A percentile compares a stretch with the other conserved stretches of the same genome.
phyloP scores from a whole-genome alignment of 2,888 invertebrate genomes.

The Cryptocephalus moraei region DNA sequence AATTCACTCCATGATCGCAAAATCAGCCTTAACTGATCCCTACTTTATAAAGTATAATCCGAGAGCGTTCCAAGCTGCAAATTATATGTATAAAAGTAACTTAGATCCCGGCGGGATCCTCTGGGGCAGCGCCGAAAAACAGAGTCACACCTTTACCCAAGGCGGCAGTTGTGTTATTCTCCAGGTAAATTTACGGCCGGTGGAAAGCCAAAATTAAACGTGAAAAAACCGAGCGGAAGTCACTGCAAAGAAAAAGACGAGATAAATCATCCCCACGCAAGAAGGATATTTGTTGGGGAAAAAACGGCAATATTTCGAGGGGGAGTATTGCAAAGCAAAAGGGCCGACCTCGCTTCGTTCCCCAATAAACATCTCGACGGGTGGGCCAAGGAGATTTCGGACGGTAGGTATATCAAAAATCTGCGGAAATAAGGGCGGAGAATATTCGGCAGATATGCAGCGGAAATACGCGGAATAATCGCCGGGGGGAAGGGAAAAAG shows the following conservation, averaged over 20 bases:
- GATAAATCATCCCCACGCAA: conserved; percentile 12
- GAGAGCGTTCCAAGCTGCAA: too few species aligned
- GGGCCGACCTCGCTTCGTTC: conserved; percentile 7
- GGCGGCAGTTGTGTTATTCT: not conserved
- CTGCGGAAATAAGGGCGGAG: too few species aligned
- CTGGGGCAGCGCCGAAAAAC: too few species aligned
- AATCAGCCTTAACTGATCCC: too few species aligned
- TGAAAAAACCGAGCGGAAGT: conserved; percentile 1
- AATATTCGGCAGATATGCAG: too few species aligned
- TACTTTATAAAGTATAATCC: too few species aligned
- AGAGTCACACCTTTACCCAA: too few species aligned
- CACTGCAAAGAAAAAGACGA: not conserved
- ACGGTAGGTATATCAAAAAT: not conserved
- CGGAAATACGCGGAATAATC: too few species aligned
- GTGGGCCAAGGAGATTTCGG: conserved; percentile 6
- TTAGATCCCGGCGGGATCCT: too few species aligned
- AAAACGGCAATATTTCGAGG: conserved; percentile 6
- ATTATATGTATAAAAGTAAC: too few species aligned
- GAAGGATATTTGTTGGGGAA: conserved; percentile 15
- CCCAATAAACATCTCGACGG: conserved; percentile 11
- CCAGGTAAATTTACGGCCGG: not conserved
- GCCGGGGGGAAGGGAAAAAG: too few species aligned
- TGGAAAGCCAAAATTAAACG: conserved; percentile 2
- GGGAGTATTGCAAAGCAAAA: conserved; percentile 9
- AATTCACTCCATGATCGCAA: too few species aligned